Percentiles rank a stretch among this genome's conserved stretches.
phyloP scores from a whole-genome alignment of 2,797 vertebrate genomes.

The Neosalanx taihuensis region DNA sequence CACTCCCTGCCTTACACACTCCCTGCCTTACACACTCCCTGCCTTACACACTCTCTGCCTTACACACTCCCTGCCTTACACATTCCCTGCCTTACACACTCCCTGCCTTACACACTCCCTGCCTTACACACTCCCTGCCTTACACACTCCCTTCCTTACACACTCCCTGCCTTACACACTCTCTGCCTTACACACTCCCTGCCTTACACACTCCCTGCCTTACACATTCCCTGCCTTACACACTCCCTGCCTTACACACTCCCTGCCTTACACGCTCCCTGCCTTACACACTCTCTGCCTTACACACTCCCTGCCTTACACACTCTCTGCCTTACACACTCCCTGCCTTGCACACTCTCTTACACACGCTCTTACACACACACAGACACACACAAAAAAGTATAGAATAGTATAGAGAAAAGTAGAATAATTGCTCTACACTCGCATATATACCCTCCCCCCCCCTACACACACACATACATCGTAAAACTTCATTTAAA shows the following conservation, averaged over 20 bases:
- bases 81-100: constrained; percentile 23
- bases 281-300: neutral
- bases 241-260: constrained; percentile 27
- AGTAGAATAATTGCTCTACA: neutral
- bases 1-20: constrained; percentile 9
- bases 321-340: constrained; percentile 22
- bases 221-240: constrained; percentile 37
- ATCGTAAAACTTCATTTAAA: no score
- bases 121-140: constrained; percentile 11
- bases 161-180: constrained; percentile 26
- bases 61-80: constrained; percentile 24
- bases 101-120: constrained; percentile 28
- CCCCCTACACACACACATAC: no score
- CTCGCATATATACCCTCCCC: neutral
- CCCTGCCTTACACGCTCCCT: constrained; percentile 1
- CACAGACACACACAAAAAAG: neutral
- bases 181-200: constrained; percentile 15
- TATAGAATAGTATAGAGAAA: no score
- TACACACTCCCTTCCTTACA: constrained; percentile 37
- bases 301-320: neutral
- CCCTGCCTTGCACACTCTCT: neutral
- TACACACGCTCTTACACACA: neutral
- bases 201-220: constrained; percentile 49
- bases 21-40: constrained; percentile 20
- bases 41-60: constrained; percentile 10